A percentile compares a stretch with the other conserved stretches of the same genome.
phyloP scores from a whole-genome alignment of 1,140 invertebrate genomes.

The Dendroctonus valens region DNA sequence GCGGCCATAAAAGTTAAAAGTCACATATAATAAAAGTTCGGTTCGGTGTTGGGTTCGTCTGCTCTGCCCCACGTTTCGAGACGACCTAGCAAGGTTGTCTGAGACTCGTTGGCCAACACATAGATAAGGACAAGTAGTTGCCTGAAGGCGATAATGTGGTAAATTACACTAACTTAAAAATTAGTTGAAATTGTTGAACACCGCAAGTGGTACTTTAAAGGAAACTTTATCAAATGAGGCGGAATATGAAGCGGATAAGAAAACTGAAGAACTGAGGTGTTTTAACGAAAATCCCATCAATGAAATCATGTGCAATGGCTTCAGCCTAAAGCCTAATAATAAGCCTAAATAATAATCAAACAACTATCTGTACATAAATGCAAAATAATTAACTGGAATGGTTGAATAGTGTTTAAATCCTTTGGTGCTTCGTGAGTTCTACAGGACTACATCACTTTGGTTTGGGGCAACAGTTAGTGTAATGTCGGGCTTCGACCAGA shows the following conservation, averaged over 20 bases:
- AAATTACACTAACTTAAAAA: background rate
- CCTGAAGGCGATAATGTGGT: background rate
- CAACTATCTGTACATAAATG: too few relatives aligned
- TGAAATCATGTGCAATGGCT: constrained; percentile 53
- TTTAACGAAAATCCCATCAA: constrained; percentile 54
- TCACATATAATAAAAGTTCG: too few relatives aligned
- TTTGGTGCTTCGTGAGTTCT: too few relatives aligned
- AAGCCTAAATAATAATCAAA: background rate
- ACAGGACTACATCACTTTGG: constrained; percentile 12
- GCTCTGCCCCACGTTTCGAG: constrained; percentile 10
- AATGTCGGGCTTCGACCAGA: background rate
- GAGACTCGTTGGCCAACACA: constrained; percentile 10
- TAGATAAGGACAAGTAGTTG: too few relatives aligned
- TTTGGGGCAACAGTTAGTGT: background rate
- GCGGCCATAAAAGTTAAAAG: too few relatives aligned
- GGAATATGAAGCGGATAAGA: background rate
- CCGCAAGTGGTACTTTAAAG: too few relatives aligned
- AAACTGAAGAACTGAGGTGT: constrained; percentile 39
- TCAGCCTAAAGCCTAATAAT: too few relatives aligned
- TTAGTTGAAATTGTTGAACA: too few relatives aligned
- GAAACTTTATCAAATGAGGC: too few relatives aligned
- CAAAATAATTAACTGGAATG: too few relatives aligned
- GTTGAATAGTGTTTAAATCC: too few relatives aligned
- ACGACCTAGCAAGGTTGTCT: constrained; percentile 28
- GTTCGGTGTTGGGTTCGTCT: too few relatives aligned